Evolutionary conservation across 2,797 vertebrate species (phyloP), one percentile per base, ranked within the genome.

Genomic region (Mionectes olivaceus): DNA sequence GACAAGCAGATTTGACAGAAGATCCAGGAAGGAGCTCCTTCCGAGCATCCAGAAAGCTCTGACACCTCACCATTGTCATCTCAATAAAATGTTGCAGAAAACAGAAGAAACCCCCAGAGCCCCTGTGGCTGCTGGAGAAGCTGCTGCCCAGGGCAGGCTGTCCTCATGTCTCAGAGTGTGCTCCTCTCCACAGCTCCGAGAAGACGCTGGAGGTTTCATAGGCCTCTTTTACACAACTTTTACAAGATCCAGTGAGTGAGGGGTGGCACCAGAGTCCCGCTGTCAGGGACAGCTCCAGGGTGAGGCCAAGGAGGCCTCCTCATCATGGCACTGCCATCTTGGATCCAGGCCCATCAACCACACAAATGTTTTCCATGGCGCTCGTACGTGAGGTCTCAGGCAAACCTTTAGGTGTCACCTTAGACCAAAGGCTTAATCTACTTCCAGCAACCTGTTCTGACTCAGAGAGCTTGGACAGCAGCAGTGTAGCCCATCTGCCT

Each of bases 171-270:
- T 12, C 1, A 4, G 68, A 46, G 13, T 8, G 11, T 37, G 46
- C 2, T 57, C 11, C n/a, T 5, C 23, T 85, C n/a, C 0, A 0
- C 23, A 70, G 30, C 9, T 0, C 0, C 27, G 32, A 28, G 27
- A 47, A 50, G 75, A 71, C 0, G 0, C 0, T 0, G 0, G 11
- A 2, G 5, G 7, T 43, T 53, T 44, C 35, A 33, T 32, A 67
- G 39, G 13, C 25, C 28, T 37, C 10, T 46, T 85, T 79, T 67
- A 69, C 44, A 47, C 27, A 44, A 3, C 37, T 30, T 69, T 17
- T 35, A 41, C 12, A 53, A 70, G 91, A 69, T 25, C 46, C 24
- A 17, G 33, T 5, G 27, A 37, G 27, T 0, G 5, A 76, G 37
- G 19, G 33, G 7, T 53, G 16, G 5, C 44, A 35, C 4, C 5